Evolutionary conservation across 1,140 invertebrate species (phyloP).

Genomic region (Acromyrmex heyeri): DNA sequence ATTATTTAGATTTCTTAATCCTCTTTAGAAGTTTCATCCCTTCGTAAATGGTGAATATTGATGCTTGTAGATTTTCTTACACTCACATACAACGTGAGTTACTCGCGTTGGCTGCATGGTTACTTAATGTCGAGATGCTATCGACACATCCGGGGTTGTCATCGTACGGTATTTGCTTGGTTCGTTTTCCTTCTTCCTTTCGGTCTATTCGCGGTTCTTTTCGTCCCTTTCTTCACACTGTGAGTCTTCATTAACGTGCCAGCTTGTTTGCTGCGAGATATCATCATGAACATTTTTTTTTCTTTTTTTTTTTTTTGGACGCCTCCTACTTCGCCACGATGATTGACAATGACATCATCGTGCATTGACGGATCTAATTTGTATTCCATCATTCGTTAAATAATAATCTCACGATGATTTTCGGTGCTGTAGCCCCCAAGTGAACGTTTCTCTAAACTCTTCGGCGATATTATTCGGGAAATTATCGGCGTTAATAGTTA

Average conservation of each 20-base stretch:
- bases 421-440: not conserved
- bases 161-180: constrained; percentile 62
- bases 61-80: constrained; percentile 38
- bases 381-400: constrained; percentile 54
- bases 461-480: not conserved
- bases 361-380: constrained; percentile 62
- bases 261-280: constrained; percentile 79
- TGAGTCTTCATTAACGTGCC: constrained; percentile 77
- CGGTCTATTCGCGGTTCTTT: constrained; percentile 50
- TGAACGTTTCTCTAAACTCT: not conserved
- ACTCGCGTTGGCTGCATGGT: constrained; percentile 31
- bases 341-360: constrained; percentile 46
- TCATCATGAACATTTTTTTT: constrained; percentile 70
- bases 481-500: constrained; percentile 12
- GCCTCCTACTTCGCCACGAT: constrained; percentile 36
- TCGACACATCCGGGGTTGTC: constrained; percentile 72
- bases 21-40: not conserved
- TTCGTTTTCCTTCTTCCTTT: constrained; percentile 64
- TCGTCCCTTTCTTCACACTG: constrained; percentile 55
- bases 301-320: constrained; percentile 48
- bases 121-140: constrained; percentile 62
- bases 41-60: constrained; percentile 32
- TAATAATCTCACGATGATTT: not conserved
- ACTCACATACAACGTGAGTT: constrained; percentile 14
- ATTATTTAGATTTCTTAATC: not conserved